A percentile compares a stretch with the other conserved stretches of the same genome.
Evolutionary conservation across 1,140 invertebrate genomes (phyloP).

Genomic region (Lasaia peninsularis): DNA sequence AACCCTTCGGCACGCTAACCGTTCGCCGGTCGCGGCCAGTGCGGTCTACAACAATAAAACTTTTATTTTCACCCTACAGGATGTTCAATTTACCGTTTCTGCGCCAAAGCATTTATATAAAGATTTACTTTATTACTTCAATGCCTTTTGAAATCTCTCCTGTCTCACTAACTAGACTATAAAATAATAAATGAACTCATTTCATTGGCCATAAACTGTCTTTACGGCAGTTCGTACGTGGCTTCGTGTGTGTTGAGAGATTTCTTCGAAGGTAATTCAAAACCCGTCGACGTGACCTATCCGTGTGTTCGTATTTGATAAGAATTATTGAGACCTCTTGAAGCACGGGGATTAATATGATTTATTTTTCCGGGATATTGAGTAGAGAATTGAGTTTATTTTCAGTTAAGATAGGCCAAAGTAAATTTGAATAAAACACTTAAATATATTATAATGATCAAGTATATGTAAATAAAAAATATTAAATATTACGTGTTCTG

Average conservation of each 20-base stretch:
- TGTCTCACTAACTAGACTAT: constrained; percentile 1
- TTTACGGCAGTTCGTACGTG: constrained; percentile 8
- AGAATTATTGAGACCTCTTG: neutral
- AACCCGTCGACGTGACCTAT: constrained; percentile 3
- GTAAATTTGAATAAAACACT: no score
- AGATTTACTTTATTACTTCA: neutral
- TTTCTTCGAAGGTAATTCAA: constrained; percentile 1
- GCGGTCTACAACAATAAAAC: no score
- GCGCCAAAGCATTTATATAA: neutral
- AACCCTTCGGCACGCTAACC: no score
- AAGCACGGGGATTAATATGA: neutral
- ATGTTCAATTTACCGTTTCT: no score
- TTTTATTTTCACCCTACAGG: no score
- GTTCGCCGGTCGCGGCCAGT: no score
- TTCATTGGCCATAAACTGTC: neutral
- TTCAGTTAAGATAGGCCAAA: neutral
- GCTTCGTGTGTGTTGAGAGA: neutral
- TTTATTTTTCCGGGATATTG: neutral
- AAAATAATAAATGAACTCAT: constrained; percentile 3
- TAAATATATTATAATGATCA: no score
- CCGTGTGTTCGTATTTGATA: constrained; percentile 1
- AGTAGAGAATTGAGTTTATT: neutral
- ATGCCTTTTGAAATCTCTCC: neutral
- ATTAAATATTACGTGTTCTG: no score
- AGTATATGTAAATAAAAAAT: no score